A percentile compares a stretch with the other conserved stretches of the same genome.
phyloP scores from a whole-genome alignment of 2,113 vertebrate species.

The Agapornis roseicollis region DNA sequence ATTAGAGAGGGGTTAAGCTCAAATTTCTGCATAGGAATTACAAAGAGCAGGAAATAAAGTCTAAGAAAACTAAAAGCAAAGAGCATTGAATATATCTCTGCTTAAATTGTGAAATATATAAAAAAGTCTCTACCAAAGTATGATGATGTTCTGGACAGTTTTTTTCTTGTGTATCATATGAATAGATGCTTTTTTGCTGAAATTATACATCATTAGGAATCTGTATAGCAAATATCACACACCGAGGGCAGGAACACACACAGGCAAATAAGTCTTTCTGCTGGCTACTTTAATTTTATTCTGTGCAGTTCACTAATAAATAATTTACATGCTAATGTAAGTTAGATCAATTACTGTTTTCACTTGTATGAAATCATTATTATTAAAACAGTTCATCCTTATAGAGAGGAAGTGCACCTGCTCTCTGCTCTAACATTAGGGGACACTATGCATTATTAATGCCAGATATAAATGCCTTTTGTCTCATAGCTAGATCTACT shows the following conservation, averaged over 20 bases:
- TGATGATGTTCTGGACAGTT: background rate
- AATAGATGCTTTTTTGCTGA: background rate
- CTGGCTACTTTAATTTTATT: conserved; percentile 45
- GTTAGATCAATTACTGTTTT: conserved; percentile 59
- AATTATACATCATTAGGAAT: background rate
- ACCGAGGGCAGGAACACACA: background rate
- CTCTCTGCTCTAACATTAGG: background rate
- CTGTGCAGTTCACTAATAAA: conserved; percentile 36
- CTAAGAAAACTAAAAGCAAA: background rate
- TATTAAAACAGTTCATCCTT: conserved; percentile 42
- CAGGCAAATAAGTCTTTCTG: background rate
- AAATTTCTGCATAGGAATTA: background rate
- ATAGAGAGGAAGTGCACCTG: background rate
- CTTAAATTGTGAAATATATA: background rate
- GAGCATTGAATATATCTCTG: background rate
- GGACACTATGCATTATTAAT: background rate
- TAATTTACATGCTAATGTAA: conserved; percentile 60
- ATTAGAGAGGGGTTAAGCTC: background rate
- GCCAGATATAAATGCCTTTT: background rate
- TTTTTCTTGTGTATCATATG: background rate
- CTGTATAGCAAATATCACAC: background rate
- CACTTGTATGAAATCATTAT: conserved; percentile 7
- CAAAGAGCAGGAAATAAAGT: background rate
- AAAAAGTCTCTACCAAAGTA: background rate
- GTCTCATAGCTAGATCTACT: background rate